phyloP scores from a whole-genome alignment of 2,113 vertebrate genomes.

The Hiodon alosoides region DNA sequence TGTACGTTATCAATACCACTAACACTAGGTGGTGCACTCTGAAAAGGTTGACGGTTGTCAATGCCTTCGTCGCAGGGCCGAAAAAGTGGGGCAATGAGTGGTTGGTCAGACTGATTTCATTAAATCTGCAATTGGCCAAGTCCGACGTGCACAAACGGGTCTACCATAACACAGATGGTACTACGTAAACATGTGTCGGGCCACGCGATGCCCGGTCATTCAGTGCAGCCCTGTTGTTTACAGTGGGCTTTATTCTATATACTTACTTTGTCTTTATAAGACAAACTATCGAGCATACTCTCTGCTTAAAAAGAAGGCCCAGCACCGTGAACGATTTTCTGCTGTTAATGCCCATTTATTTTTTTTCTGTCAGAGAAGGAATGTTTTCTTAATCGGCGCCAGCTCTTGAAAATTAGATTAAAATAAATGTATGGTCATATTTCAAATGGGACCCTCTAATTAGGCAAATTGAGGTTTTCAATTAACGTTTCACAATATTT shows the following conservation, averaged over 20 bases:
- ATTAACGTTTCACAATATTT: background rate
- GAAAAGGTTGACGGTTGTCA: constrained; percentile 16
- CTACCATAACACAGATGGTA: constrained; percentile 6
- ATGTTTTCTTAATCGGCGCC: constrained; percentile 36
- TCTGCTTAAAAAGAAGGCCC: background rate
- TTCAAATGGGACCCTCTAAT: constrained; percentile 54
- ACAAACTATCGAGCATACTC: background rate
- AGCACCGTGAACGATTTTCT: background rate
- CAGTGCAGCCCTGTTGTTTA: background rate
- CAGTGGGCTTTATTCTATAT: background rate
- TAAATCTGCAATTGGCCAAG: constrained; percentile 28
- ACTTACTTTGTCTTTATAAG: background rate
- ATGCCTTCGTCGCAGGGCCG: constrained; percentile 12
- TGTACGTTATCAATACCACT: too few relatives aligned
- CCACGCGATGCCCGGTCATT: background rate
- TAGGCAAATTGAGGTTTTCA: constrained; percentile 36
- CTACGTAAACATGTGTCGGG: background rate
- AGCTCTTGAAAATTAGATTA: constrained; percentile 44
- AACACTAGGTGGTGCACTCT: constrained; percentile 26
- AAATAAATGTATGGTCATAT: constrained; percentile 45
- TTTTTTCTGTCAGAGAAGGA: background rate
- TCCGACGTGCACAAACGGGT: background rate
- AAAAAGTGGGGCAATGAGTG: constrained; percentile 31
- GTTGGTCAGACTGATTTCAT: constrained; percentile 38
- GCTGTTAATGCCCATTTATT: background rate